Percentiles rank a stretch among this genome's conserved stretches.
Conservation (phyloP, 2,113 vertebrate species). For the Paracanthobrama guichenoti region DNA sequence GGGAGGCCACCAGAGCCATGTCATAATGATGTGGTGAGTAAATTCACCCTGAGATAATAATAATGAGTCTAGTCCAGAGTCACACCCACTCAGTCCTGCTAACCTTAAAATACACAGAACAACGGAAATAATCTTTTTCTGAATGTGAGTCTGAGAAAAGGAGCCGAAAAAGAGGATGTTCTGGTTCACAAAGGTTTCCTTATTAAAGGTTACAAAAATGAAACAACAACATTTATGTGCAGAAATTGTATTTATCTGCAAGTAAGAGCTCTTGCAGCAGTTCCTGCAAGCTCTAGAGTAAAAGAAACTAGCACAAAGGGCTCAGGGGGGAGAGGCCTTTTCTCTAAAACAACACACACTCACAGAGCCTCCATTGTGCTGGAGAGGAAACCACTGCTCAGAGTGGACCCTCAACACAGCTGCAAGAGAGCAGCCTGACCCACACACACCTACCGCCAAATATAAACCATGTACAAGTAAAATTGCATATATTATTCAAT, state of each 20-base stretch:
- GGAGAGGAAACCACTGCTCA: slow-evolving; percentile 69
- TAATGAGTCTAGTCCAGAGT: slow-evolving; percentile 9
- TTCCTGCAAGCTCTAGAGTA: slow-evolving; percentile 45
- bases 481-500: neutral
- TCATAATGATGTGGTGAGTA: slow-evolving; percentile 15
- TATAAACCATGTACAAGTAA: neutral
- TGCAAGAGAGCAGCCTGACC: slow-evolving; percentile 54
- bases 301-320: slow-evolving; percentile 65
- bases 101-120: slow-evolving; percentile 22
- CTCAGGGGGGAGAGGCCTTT: slow-evolving; percentile 67
- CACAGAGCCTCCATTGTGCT: slow-evolving; percentile 72
- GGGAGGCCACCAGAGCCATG: neutral
- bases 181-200: neutral
- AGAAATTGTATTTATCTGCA: slow-evolving; percentile 11
- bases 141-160: neutral
- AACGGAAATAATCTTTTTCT: slow-evolving; percentile 20
- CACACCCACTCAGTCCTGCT: slow-evolving; percentile 7
- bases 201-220: neutral
- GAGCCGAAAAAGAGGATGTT: slow-evolving; percentile 3
- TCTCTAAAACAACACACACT: slow-evolving; percentile 74
- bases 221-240: neutral
- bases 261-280: slow-evolving; percentile 51
- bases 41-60: slow-evolving; percentile 28
- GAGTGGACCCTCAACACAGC: slow-evolving; percentile 63
- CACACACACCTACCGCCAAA: slow-evolving; percentile 48